Evolutionary conservation across 2,113 vertebrate genomes (phyloP).

Genomic region (Crotalus horridus): DNA sequence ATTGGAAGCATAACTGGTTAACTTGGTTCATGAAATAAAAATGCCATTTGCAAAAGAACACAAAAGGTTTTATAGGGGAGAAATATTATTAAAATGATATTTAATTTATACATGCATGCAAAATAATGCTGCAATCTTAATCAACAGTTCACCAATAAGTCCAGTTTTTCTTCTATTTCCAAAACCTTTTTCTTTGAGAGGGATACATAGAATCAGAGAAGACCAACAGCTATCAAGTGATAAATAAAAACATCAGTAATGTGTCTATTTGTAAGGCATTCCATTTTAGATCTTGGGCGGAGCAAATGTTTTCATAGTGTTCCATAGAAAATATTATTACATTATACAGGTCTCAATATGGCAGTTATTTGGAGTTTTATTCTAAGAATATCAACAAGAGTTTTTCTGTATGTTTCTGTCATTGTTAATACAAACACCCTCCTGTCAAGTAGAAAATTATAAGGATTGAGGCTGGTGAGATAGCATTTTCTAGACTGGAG

Average conservation of each 20-base stretch:
- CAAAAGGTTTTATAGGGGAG: background rate
- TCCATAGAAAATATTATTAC: background rate
- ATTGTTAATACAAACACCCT: background rate
- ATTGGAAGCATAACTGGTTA: background rate
- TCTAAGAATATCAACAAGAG: background rate
- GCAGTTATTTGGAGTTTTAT: background rate
- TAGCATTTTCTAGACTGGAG: background rate
- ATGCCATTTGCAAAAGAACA: background rate
- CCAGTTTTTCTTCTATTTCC: background rate
- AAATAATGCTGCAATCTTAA: background rate
- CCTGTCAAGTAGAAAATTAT: background rate
- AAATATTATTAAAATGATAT: background rate
- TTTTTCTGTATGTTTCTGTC: background rate
- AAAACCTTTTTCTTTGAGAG: background rate
- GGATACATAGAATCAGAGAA: background rate
- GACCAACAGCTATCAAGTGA: background rate
- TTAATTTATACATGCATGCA: background rate
- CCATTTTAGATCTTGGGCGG: background rate
- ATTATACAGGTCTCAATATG: background rate
- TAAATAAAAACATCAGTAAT: background rate
- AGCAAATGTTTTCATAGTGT: background rate
- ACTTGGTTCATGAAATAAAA: background rate
- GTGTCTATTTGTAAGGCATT: background rate
- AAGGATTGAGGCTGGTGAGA: background rate
- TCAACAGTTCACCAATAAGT: background rate